Evolutionary conservation across 2,888 invertebrate genomes (phyloP).

Genomic region (Tricholauxania praeusta): DNA sequence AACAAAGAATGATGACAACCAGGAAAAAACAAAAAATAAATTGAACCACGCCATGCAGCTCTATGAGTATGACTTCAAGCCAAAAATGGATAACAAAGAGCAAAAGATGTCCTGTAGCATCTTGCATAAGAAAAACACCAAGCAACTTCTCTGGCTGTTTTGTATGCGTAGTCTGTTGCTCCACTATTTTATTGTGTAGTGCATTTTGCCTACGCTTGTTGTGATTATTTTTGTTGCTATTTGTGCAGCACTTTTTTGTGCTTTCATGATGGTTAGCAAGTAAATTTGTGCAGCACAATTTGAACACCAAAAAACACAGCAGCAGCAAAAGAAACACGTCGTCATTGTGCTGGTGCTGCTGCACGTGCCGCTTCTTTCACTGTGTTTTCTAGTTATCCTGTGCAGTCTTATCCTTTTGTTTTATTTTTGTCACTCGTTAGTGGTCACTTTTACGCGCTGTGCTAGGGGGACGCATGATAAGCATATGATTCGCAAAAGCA

Average conservation of each 20-base stretch:
- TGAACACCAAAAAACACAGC: neutral
- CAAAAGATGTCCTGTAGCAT: constrained; percentile 22
- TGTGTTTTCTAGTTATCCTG: neutral
- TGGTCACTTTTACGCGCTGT: constrained; percentile 21
- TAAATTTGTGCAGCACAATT: constrained; percentile 23
- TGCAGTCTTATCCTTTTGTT: neutral
- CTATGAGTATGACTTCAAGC: too few relatives aligned
- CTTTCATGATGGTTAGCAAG: neutral
- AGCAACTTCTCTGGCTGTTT: too few relatives aligned
- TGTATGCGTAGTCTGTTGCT: too few relatives aligned
- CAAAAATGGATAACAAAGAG: constrained; percentile 20
- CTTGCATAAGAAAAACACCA: neutral
- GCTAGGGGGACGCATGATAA: constrained; percentile 16
- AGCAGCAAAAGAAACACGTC: constrained; percentile 12
- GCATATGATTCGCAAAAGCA: neutral
- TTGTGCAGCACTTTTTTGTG: neutral
- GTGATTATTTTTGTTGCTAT: neutral
- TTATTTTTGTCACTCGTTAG: constrained; percentile 20
- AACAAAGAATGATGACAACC: too few relatives aligned
- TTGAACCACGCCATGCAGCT: too few relatives aligned
- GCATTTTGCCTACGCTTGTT: too few relatives aligned
- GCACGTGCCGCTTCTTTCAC: neutral
- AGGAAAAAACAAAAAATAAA: too few relatives aligned
- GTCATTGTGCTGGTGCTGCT: constrained; percentile 10
- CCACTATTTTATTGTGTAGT: too few relatives aligned